Base-by-base conservation (phyloP, 2,113 vertebrate species). In the Micromys minutus region DNA sequence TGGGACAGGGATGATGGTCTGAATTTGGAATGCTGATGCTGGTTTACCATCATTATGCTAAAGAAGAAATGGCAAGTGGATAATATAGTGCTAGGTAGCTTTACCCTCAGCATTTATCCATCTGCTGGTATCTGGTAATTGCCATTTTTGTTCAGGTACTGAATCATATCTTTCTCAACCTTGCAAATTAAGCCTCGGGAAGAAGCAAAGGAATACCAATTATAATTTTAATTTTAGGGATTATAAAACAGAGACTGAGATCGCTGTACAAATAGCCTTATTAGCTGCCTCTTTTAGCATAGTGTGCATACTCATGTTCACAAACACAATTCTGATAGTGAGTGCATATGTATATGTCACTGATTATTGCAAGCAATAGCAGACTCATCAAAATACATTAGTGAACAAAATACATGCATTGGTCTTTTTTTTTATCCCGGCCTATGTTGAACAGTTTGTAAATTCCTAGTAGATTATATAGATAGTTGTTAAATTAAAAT, bases 401-500 rank as follows among this genome's bases (percentile, higher is more conserved):
- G 47, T 92, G 63, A 94, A 92, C 34, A 90, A 90, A 24, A 93
- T 24, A 26, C 80, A 94, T 75, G 50, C 11, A 52, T 52, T 52
- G 5, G 45, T 42, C 75, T 94, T 87, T 86, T 79, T 89, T 95
- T 97, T 92, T 31, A 67, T 95, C 63, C 50, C 47, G 29, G 13
- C 57, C 12, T 80, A 57, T 36, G 50, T 34, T 76, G 65, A 91
- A 12, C 90, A 90, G 69, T 93, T 97, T 95, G 45, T 69, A 59
- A 87, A 1, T 86, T 59, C 61, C 69, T 97, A 91, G 42, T 22
- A 86, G 87, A 76, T 95, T 96, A 91, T 91, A 93, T 84, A 91
- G 34, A 75, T 93, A 87, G 36, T 91, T 71, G 72, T 29, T 97
- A 36, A 96, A 96, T 96, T 96, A 96, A 95, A 97, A 94, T 93